These are phyloP conservation scores for Pseudolaguvia tuberculata DNA, from an alignment of 2,113 vertebrate species.

Conservation along the genomic window DNA sequence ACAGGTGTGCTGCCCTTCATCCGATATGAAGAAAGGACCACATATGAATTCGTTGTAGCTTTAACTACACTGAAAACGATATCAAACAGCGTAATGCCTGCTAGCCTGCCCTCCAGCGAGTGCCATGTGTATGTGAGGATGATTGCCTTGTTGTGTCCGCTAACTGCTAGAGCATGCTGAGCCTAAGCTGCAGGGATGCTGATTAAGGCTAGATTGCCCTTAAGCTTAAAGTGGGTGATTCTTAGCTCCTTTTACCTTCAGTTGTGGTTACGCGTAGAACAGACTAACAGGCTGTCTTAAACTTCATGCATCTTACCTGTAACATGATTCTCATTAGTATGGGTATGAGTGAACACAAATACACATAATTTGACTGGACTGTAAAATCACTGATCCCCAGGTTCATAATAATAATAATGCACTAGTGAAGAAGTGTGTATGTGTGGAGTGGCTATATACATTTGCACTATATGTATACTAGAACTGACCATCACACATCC, in stretches of 20 bases:
- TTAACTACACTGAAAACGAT: slow-evolving; percentile 46
- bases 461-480: neutral
- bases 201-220: slow-evolving; percentile 44
- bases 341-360: neutral
- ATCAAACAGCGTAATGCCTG: slow-evolving; percentile 39
- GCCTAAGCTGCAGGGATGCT: slow-evolving; percentile 45
- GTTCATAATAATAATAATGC: neutral
- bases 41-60: slow-evolving; percentile 36
- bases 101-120: slow-evolving; percentile 33
- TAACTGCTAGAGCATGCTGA: slow-evolving; percentile 41
- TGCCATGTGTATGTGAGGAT: slow-evolving; percentile 32
- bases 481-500: no score
- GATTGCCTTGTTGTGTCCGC: slow-evolving; percentile 48
- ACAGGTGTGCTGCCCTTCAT: slow-evolving; percentile 38
- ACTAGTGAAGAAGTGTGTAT: neutral
- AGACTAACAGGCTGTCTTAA: slow-evolving; percentile 8
- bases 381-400: neutral
- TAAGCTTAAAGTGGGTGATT: slow-evolving; percentile 28
- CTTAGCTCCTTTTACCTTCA: slow-evolving; percentile 31
- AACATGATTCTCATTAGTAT: slow-evolving; percentile 18
- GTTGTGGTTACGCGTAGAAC: slow-evolving; percentile 24
- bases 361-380: neutral
- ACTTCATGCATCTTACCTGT: slow-evolving; percentile 18
- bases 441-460: neutral
- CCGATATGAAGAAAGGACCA: slow-evolving; percentile 41